Conservation (phyloP, 2,797 vertebrate genomes). For the Rhincodon typus region DNA sequence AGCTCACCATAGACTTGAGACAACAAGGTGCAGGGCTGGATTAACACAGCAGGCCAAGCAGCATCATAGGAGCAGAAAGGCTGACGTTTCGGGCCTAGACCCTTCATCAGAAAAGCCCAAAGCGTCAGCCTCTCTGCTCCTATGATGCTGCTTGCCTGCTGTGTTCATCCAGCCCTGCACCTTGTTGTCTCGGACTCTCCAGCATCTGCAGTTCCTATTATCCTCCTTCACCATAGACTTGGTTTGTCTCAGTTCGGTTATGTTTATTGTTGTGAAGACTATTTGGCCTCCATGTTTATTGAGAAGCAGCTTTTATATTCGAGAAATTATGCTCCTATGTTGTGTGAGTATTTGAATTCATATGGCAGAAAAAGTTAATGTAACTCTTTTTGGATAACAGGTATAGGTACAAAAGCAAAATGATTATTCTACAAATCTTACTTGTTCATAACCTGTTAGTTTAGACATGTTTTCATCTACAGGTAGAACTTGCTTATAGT, state of each 20-base stretch:
- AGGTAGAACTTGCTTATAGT: no score
- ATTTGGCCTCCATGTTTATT: background rate
- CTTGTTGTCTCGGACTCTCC: no score
- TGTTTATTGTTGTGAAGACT: background rate
- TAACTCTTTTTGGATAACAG: background rate
- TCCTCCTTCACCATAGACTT: background rate
- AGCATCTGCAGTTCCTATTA: no score
- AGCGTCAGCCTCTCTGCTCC: no score
- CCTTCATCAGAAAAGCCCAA: no score
- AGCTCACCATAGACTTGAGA: background rate
- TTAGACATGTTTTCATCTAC: no score
- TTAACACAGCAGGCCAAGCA: no score
- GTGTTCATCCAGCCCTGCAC: no score
- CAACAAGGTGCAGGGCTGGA: no score
- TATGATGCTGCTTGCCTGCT: no score
- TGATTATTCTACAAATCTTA: background rate
- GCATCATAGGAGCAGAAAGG: no score
- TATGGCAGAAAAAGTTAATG: background rate
- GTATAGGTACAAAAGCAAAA: background rate
- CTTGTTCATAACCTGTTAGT: background rate
- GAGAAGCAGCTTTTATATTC: background rate
- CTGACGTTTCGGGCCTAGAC: no score
- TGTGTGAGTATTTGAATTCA: background rate
- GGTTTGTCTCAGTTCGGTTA: background rate
- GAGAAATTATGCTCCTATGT: background rate